Conservation (phyloP, 2,113 vertebrate genomes). For the Sterna hirundo region DNA sequence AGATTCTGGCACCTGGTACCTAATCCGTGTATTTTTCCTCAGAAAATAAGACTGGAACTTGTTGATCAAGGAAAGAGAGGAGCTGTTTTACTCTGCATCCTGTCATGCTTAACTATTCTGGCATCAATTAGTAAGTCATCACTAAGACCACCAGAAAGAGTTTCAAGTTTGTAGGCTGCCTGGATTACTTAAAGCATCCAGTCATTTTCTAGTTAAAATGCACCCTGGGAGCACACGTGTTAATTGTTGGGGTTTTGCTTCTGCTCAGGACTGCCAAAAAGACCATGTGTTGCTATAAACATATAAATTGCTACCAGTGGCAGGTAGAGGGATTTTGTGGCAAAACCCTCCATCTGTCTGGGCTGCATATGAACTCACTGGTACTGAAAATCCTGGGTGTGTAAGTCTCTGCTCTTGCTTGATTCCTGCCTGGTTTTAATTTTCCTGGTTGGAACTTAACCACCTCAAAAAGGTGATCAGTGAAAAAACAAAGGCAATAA, state of each 20-base stretch:
- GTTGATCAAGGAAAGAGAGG: not conserved
- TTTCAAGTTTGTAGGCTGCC: not conserved
- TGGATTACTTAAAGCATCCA: not conserved
- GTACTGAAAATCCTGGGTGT: not conserved
- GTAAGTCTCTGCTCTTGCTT: not conserved
- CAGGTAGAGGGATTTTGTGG: constrained; percentile 4
- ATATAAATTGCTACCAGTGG: not conserved
- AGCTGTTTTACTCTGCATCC: not conserved
- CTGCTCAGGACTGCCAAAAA: constrained; percentile 14
- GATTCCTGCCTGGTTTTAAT: not conserved
- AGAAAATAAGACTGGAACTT: not conserved
- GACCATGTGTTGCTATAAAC: constrained; percentile 5
- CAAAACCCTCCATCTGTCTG: not conserved
- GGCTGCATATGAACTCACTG: not conserved
- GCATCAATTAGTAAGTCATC: not conserved
- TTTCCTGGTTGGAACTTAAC: not conserved
- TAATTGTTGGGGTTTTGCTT: constrained; percentile 37
- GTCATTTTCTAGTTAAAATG: constrained; percentile 25
- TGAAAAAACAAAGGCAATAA: not conserved
- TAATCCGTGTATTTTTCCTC: not conserved
- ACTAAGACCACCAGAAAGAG: not conserved
- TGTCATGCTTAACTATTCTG: not conserved
- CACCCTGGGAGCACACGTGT: not conserved
- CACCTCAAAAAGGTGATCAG: not conserved
- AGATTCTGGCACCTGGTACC: not conserved